Evolutionary conservation across 2,888 invertebrate species (phyloP).

Genomic region (Ceramica pisi): DNA sequence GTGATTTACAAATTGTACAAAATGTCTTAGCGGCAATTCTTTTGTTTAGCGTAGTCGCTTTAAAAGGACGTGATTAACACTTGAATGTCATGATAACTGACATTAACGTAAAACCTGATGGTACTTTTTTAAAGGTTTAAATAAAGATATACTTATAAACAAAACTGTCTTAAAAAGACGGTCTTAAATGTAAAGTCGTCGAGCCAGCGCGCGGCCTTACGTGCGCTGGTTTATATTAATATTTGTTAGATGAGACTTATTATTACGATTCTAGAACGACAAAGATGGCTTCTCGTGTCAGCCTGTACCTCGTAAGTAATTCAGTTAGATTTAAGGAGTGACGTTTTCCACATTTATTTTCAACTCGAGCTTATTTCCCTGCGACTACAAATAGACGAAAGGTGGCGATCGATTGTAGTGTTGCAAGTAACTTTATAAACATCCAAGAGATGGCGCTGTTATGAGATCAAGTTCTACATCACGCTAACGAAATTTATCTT

Average conservation of each 20-base stretch:
- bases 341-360: conserved; percentile 72
- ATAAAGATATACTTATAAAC: conserved; percentile 75
- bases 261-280: conserved; percentile 78
- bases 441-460: conserved; percentile 37
- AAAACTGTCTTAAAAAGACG: conserved; percentile 85
- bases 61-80: conserved; percentile 79
- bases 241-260: conserved; percentile 80
- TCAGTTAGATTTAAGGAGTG: conserved; percentile 68
- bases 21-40: conserved; percentile 74
- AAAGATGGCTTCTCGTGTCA: conserved; percentile 78
- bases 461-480: conserved; percentile 46
- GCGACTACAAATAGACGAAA: conserved; percentile 58
- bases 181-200: conserved; percentile 75
- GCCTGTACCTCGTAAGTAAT: conserved; percentile 69
- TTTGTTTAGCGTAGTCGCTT: conserved; percentile 80
- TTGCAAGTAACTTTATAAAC: conserved; percentile 1
- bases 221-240: conserved; percentile 75
- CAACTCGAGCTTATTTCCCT: conserved; percentile 74
- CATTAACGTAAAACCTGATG: conserved; percentile 72
- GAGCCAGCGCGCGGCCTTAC: conserved; percentile 70
- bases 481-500: conserved; percentile 57
- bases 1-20: conserved; percentile 78
- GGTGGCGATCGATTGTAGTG: conserved; percentile 50
- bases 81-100: conserved; percentile 72
- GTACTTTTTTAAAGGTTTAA: conserved; percentile 81